phyloP scores from a whole-genome alignment of 2,113 vertebrate genomes.

The Pseudonaja textilis region DNA sequence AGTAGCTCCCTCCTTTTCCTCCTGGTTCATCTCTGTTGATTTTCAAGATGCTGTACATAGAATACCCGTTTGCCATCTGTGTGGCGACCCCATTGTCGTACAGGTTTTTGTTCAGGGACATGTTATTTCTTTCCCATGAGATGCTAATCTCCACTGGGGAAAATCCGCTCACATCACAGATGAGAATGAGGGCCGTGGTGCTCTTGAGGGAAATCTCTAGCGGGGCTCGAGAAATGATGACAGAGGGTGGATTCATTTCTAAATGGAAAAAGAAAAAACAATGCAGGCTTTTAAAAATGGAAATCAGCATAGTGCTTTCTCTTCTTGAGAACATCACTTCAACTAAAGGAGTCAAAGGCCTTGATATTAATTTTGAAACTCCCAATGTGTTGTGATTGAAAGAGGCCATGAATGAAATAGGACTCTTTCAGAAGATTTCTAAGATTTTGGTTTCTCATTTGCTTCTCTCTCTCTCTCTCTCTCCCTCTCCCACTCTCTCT shows the following conservation, averaged over 20 bases:
- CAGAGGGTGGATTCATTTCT: background rate
- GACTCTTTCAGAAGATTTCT: background rate
- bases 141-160: constrained; percentile 17
- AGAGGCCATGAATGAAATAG: background rate
- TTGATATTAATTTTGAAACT: background rate
- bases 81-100: background rate
- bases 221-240: background rate
- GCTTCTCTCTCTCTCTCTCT: too few relatives aligned
- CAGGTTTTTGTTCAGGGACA: background rate
- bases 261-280: background rate
- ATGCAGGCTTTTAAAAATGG: too few relatives aligned
- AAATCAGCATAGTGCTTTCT: background rate
- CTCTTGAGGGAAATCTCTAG: background rate
- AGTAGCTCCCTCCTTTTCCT: background rate
- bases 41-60: constrained; percentile 10
- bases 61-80: background rate
- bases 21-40: background rate
- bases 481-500: too few relatives aligned
- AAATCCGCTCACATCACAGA: constrained; percentile 8
- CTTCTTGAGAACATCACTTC: background rate
- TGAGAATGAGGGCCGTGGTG: background rate
- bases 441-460: background rate
- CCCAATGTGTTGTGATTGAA: background rate
- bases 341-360: background rate
- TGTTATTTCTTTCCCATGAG: background rate